A percentile compares a stretch with the other conserved stretches of the same genome.
phyloP scores from a whole-genome alignment of 2,797 vertebrate species.

The Catamblyrhynchus diadema region DNA sequence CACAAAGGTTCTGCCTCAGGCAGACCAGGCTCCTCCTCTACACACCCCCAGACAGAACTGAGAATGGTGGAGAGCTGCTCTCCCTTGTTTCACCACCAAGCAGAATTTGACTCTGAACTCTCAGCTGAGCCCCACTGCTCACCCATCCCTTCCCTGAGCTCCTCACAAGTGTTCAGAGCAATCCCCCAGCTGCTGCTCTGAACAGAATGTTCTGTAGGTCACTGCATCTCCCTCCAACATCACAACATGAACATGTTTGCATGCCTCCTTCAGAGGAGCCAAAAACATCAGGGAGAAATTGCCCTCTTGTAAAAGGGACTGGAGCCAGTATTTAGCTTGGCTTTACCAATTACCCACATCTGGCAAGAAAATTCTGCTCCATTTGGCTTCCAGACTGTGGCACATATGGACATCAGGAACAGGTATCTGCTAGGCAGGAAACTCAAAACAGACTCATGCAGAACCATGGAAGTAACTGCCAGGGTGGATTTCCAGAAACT shows the following conservation, averaged over 20 bases:
- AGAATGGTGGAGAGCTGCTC: not conserved
- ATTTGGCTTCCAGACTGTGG: not conserved
- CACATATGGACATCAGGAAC: not conserved
- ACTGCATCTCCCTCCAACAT: not conserved
- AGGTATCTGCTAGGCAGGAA: not conserved
- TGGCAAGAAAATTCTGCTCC: not conserved
- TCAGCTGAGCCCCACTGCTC: not conserved
- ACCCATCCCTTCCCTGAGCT: not conserved
- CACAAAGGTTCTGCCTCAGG: not conserved
- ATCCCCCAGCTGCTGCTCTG: not conserved
- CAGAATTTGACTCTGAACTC: not conserved
- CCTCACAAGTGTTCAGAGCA: not conserved
- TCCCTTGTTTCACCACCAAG: not conserved
- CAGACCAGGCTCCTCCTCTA: not conserved
- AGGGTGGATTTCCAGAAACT: not conserved
- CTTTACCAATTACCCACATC: not conserved
- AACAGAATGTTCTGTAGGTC: constrained; percentile 49
- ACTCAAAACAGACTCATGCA: not conserved
- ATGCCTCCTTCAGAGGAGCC: not conserved
- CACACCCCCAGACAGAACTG: not conserved
- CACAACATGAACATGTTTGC: not conserved
- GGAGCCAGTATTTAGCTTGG: constrained; percentile 37
- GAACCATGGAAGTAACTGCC: not conserved
- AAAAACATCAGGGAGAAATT: constrained; percentile 36
- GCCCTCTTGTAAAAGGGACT: not conserved